phyloP scores from a whole-genome alignment of 2,113 vertebrate genomes.

The Oreotragus oreotragus region DNA sequence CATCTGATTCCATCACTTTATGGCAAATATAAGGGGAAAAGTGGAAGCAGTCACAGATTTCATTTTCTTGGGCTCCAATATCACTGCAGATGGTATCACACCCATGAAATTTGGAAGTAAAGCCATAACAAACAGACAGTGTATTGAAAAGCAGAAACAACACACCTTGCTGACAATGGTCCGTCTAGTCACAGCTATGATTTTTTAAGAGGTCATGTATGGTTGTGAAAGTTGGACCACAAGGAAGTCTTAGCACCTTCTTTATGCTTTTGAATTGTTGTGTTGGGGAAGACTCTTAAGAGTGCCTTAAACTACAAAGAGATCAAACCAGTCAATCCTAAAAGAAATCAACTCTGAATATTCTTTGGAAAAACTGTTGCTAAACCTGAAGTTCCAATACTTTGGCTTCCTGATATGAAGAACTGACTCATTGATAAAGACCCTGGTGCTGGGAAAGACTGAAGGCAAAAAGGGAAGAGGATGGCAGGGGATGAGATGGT shows the following conservation, averaged over 20 bases:
- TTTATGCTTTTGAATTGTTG: not conserved
- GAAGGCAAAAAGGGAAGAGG: not conserved
- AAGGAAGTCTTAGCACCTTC: not conserved
- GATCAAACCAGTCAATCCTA: not conserved
- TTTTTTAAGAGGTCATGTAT: not conserved
- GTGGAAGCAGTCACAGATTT: not conserved
- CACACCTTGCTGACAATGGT: not conserved
- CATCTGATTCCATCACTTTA: not conserved
- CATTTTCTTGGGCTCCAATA: not conserved
- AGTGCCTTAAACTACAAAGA: not conserved
- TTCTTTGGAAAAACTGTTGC: not conserved
- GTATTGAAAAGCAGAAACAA: not conserved
- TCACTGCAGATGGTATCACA: not conserved
- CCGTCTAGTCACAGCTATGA: not conserved
- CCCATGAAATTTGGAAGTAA: not conserved
- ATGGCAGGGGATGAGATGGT: not conserved
- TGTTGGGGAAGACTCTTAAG: not conserved
- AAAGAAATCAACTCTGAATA: not conserved
- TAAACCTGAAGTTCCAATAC: not conserved
- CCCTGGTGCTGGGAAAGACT: not conserved
- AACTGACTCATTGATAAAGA: not conserved
- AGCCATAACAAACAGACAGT: not conserved
- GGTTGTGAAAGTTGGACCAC: not conserved
- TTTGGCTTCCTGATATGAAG: not conserved
- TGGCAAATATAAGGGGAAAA: not conserved